Conservation (phyloP, 2,113 vertebrate genomes). For the Daphoenositta chrysoptera region DNA sequence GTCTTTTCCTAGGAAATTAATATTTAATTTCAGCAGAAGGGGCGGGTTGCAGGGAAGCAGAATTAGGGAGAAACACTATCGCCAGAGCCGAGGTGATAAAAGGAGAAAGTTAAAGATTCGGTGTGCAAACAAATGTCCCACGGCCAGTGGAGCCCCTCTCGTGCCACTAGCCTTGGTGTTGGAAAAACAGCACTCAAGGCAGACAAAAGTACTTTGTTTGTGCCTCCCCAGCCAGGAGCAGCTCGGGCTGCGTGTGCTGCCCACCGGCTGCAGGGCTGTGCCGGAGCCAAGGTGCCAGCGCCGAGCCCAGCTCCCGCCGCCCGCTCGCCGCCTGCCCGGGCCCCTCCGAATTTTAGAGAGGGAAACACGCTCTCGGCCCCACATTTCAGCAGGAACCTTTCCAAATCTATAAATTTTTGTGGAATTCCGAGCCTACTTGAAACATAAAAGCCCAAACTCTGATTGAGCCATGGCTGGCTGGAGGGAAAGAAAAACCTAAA, state of each 20-base stretch:
- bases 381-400: neutral
- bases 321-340: neutral
- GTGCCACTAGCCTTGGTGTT: slow-evolving; percentile 11
- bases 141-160: neutral
- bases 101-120: slow-evolving; percentile 15
- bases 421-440: neutral
- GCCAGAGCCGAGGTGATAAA: neutral
- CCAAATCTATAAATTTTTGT: neutral
- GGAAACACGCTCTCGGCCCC: neutral
- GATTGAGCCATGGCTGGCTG: neutral
- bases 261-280: neutral
- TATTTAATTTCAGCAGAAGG: slow-evolving; percentile 22
- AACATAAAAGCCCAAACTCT: neutral
- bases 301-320: neutral
- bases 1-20: neutral
- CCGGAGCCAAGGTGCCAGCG: neutral
- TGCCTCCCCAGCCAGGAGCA: neutral
- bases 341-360: neutral
- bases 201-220: slow-evolving; percentile 64
- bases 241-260: neutral
- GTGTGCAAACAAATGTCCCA: neutral
- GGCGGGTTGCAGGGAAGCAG: neutral
- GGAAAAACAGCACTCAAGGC: neutral
- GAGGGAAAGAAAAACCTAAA: neutral
- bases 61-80: neutral